A percentile compares a stretch with the other conserved stretches of the same genome.
Conservation (phyloP, 2,888 invertebrate genomes). For the Gibbula magus region DNA sequence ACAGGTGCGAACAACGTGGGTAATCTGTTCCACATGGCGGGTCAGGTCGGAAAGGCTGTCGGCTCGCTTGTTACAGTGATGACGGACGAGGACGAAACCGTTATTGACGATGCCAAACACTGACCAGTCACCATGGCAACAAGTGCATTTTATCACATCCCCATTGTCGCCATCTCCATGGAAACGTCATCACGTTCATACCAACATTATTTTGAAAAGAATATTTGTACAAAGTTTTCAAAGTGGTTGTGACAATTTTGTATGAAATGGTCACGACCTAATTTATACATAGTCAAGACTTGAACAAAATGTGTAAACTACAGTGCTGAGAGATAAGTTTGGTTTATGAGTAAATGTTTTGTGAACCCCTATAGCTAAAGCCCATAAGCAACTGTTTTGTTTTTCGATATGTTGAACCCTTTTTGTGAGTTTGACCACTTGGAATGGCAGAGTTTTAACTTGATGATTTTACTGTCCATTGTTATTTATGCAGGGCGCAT, state of each 20-base stretch:
- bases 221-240: background rate
- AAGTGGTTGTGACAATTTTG: conserved; percentile 10
- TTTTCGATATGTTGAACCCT: background rate
- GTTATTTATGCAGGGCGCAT: no score
- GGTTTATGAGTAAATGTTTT: background rate
- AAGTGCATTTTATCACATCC: conserved; percentile 1
- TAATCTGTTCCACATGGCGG: conserved; percentile 89
- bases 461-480: no score
- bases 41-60: conserved; percentile 90
- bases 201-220: conserved; percentile 5
- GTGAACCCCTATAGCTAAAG: background rate
- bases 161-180: background rate
- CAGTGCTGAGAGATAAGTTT: background rate
- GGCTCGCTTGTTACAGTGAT: conserved; percentile 92
- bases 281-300: background rate
- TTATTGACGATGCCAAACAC: conserved; percentile 28
- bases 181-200: background rate
- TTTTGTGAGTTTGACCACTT: no score
- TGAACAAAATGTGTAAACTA: background rate
- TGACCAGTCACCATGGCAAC: background rate
- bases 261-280: background rate
- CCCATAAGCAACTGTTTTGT: conserved; percentile 4
- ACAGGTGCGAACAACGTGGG: conserved; percentile 79
- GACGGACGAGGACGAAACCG: conserved; percentile 82
- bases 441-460: no score